Evolutionary conservation across 2,113 vertebrate species (phyloP), one percentile per base, ranked within the genome.

Genomic region (Proteles cristata): DNA sequence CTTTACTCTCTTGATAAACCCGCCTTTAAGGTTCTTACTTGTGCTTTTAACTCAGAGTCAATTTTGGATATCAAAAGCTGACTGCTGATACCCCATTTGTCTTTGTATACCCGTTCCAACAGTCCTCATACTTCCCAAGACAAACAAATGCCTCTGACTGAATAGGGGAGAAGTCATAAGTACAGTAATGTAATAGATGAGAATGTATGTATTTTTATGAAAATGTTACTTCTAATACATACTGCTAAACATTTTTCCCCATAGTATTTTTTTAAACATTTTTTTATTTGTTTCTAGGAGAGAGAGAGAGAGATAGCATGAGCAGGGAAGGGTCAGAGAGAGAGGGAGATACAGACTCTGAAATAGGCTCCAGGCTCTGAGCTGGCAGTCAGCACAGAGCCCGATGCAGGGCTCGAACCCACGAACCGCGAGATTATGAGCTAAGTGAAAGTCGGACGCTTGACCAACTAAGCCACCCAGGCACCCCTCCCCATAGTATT

Each of bases 31-130:
- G 65, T 95, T 87, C 73, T 87, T 90, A 87, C 31, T 31, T 31
- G 61, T 65, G 61, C 87, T 93, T 92, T 88, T 93, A 93, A 88
- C 39, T 66, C 69, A 85, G 68, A 83, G 68, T 92, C 63, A 23
- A 35, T 96, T 94, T 96, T 66, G 35, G 17, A 73, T 94, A 84
- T 84, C 43, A 83, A 90, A 96, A 53, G 31, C 19, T 90, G n/a
- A 31, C 35, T 87, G 48, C 87, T 97, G 33, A 87, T 76, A 21
- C 7, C 9, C 10, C 25, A 68, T 77, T 90, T 88, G 45, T n/a
- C 83, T 77, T 94, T 93, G 61, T 43, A 93, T 83, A 87, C 16
- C 45, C 73, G 2, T 94, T 73, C 4, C 39, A 77, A 39, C 33
- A 82, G 31, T 65, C 55, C 33, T 76, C 55, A 82, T 94, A 25